phyloP scores from a whole-genome alignment of 2,797 vertebrate species.

The Staurois parvus region DNA sequence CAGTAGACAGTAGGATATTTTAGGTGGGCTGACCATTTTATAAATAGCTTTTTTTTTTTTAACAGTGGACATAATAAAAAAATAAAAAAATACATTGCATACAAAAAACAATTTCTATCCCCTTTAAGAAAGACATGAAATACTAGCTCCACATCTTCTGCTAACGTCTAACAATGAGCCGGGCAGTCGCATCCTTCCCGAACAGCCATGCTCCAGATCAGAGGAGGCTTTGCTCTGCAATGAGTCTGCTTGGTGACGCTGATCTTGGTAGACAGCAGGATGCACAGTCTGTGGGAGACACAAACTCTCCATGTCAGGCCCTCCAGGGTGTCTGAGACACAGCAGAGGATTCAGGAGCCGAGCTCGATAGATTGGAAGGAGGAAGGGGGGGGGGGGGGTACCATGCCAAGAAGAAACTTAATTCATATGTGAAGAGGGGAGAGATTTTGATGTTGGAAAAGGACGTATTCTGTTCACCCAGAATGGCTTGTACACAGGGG shows the following conservation, averaged over 20 bases:
- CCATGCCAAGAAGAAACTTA: conserved; percentile 14
- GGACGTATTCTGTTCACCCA: conserved; percentile 22
- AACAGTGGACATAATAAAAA: too few species aligned
- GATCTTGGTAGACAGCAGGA: conserved; percentile 48
- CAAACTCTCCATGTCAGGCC: conserved; percentile 58
- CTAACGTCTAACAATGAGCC: not conserved
- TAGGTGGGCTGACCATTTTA: too few species aligned
- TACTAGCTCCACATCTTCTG: not conserved
- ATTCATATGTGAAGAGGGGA: conserved; percentile 1
- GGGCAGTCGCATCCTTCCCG: not conserved
- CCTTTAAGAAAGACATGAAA: not conserved
- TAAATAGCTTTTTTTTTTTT: too few species aligned
- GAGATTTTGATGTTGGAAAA: conserved; percentile 18
- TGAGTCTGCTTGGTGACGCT: conserved; percentile 32
- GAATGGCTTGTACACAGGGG: conserved; percentile 4
- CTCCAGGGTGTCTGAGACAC: conserved; percentile 41
- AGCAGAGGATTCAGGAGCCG: conserved; percentile 25
- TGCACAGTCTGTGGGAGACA: conserved; percentile 47
- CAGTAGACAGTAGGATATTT: conserved; percentile 45
- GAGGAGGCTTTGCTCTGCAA: conserved; percentile 20
- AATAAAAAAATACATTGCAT: too few species aligned
- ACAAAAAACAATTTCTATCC: too few species aligned
- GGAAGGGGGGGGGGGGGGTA: conserved; percentile 1
- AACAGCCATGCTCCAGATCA: conserved; percentile 27
- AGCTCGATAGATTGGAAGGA: conserved; percentile 4